These are phyloP conservation scores for Hirtodrosophila duncani DNA, from an alignment of 2,888 invertebrate species.

Conservation along the genomic window DNA sequence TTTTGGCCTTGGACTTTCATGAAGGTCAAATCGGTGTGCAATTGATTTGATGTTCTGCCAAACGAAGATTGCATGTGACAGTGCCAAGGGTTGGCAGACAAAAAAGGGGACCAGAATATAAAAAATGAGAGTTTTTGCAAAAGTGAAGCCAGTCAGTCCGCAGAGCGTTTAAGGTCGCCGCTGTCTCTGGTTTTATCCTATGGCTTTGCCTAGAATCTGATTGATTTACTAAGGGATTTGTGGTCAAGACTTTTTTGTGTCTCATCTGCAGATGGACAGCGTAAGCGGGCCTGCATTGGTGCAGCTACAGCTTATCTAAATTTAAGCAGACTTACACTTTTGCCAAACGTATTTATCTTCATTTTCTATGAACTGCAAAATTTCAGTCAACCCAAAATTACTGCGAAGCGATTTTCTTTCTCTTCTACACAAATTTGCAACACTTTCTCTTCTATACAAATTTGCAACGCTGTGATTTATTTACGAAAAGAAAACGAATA, in stretches of 20 bases:
- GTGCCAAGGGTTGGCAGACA: neutral
- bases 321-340: too few relatives aligned
- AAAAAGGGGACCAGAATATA: neutral
- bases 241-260: too few relatives aligned
- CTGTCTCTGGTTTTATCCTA: too few relatives aligned
- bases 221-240: too few relatives aligned
- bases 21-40: slow-evolving; percentile 7
- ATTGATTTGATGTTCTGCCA: slow-evolving; percentile 8
- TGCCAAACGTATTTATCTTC: too few relatives aligned
- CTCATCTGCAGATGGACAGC: too few relatives aligned
- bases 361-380: too few relatives aligned
- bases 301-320: too few relatives aligned
- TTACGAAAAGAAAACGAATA: slow-evolving; percentile 44
- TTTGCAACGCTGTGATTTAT: slow-evolving; percentile 53
- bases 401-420: neutral
- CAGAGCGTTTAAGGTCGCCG: neutral
- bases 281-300: too few relatives aligned
- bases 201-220: too few relatives aligned
- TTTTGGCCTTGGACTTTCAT: neutral
- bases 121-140: neutral
- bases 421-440: slow-evolving; percentile 9
- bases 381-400: too few relatives aligned
- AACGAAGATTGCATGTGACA: slow-evolving; percentile 3
- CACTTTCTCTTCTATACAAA: slow-evolving; percentile 3
- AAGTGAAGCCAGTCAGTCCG: slow-evolving; percentile 2